Conservation (phyloP, 1,140 invertebrate species). For the Leptonema lineaticorne region DNA sequence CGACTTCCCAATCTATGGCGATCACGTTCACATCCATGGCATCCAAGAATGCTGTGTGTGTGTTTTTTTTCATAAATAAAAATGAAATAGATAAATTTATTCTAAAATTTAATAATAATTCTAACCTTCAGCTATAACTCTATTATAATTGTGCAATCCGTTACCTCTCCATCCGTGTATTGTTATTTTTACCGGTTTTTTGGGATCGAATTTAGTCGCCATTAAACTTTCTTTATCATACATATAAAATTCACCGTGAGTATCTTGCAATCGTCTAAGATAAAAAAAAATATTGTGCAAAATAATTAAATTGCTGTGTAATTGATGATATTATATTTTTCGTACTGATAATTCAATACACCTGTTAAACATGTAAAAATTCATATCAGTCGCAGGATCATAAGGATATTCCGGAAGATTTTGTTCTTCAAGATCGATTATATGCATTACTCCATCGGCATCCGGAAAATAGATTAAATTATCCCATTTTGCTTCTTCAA, state of each 20-base stretch:
- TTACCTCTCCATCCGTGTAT: constrained; percentile 12
- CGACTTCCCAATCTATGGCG: constrained; percentile 1
- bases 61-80: background rate
- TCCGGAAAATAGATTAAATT: constrained; percentile 44
- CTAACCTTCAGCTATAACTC: background rate
- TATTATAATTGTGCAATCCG: background rate
- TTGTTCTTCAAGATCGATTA: constrained; percentile 45
- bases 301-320: background rate
- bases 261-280: background rate
- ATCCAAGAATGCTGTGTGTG: constrained; percentile 23
- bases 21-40: constrained; percentile 16
- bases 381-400: background rate
- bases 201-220: background rate
- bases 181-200: background rate
- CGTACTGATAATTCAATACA: no score
- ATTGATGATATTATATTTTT: background rate
- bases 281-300: background rate
- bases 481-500: constrained; percentile 23
- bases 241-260: background rate
- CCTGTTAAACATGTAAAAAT: background rate
- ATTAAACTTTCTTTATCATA: background rate
- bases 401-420: background rate
- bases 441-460: constrained; percentile 44
- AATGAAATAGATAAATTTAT: background rate
- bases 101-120: background rate